A percentile compares a stretch with the other conserved stretches of the same genome.
Evolutionary conservation across 2,113 vertebrate genomes (phyloP).

Genomic region (Psittacus erithacus): DNA sequence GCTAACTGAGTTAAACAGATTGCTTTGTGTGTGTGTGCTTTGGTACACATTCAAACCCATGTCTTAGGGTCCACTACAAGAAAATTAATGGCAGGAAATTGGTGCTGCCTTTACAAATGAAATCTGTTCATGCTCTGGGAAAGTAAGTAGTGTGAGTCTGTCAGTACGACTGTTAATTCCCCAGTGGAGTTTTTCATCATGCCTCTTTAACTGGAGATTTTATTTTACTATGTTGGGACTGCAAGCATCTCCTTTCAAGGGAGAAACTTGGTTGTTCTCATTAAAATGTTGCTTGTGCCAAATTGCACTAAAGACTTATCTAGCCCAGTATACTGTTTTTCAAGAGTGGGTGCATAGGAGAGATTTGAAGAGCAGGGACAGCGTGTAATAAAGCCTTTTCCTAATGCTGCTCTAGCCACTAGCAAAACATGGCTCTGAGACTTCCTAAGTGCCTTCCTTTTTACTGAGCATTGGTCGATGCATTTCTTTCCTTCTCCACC

Average conservation of each 20-base stretch:
- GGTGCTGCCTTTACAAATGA: neutral
- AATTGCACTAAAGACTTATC: neutral
- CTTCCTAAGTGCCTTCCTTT: neutral
- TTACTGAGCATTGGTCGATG: neutral
- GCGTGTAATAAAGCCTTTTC: neutral
- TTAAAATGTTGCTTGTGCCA: neutral
- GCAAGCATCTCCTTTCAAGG: neutral
- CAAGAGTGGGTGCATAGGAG: neutral
- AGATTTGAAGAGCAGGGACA: neutral
- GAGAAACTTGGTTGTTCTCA: neutral
- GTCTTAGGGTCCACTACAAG: neutral
- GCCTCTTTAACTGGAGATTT: neutral
- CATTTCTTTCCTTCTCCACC: neutral
- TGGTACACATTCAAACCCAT: neutral
- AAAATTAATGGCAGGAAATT: neutral
- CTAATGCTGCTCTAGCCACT: neutral
- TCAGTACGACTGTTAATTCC: neutral
- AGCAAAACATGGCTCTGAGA: neutral
- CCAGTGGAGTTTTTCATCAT: neutral
- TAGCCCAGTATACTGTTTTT: neutral
- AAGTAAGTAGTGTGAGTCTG: neutral
- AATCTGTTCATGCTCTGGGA: neutral
- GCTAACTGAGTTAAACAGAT: neutral
- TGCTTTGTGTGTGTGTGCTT: neutral
- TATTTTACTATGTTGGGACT: neutral